Percentiles rank a stretch among this genome's conserved stretches.
These are phyloP conservation scores for Telmatochromis bifrenatus DNA, from an alignment of 2,113 vertebrate genomes.

Conservation along the genomic window DNA sequence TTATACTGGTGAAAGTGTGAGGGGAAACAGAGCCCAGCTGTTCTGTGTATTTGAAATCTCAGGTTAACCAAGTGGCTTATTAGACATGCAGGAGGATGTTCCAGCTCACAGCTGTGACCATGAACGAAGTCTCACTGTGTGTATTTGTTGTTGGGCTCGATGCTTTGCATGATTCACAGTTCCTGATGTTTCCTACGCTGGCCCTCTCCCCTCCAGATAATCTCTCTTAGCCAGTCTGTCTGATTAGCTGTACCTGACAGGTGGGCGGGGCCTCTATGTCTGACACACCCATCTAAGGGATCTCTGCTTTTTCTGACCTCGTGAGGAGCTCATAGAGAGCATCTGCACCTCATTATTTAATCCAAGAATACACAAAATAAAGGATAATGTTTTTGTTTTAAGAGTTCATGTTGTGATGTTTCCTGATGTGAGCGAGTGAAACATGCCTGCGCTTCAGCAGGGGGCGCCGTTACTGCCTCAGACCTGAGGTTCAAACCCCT, in stretches of 20 bases:
- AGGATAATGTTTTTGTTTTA: rapidly evolving
- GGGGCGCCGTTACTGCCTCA: slow-evolving; percentile 25
- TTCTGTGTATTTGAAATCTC: neutral
- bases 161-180: neutral
- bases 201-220: neutral
- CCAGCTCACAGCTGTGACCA: neutral
- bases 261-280: neutral
- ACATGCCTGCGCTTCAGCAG: slow-evolving; percentile 40
- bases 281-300: neutral
- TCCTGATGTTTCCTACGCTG: rapidly evolving
- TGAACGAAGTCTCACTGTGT: rapidly evolving
- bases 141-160: neutral
- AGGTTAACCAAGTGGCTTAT: neutral
- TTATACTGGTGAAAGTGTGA: neutral
- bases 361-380: neutral
- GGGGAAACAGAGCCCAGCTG: rapidly evolving
- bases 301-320: rapidly evolving
- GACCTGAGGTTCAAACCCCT: slow-evolving; percentile 60
- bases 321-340: neutral
- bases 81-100: neutral
- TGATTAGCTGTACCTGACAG: neutral
- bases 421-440: neutral
- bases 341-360: neutral
- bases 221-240: neutral
- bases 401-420: rapidly evolving